These are phyloP conservation scores for Cebidichthys violaceus DNA, from an alignment of 2,113 vertebrate genomes.

Conservation along the genomic window DNA sequence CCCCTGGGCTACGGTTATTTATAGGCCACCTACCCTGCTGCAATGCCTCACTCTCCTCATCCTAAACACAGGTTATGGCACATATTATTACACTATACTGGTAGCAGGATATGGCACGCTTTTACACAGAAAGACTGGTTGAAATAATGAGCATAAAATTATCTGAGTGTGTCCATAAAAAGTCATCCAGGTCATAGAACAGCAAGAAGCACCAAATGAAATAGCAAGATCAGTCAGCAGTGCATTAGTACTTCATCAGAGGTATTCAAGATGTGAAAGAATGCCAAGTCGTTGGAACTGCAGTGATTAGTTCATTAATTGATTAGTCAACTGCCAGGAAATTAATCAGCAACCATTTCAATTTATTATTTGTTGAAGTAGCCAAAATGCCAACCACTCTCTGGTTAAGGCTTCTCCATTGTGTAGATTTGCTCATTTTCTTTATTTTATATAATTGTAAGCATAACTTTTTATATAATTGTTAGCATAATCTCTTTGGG, in stretches of 20 bases:
- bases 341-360: background rate
- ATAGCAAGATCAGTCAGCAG: background rate
- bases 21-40: slow-evolving; percentile 70
- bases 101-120: slow-evolving; percentile 11
- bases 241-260: background rate
- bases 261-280: background rate
- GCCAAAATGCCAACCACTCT: background rate
- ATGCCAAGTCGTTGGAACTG: background rate
- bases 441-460: background rate
- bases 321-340: background rate
- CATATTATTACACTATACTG: slow-evolving; percentile 39
- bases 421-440: background rate
- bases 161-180: background rate
- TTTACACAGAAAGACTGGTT: background rate
- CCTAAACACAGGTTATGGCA: slow-evolving; percentile 61
- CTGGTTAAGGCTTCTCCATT: background rate
- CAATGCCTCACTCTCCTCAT: slow-evolving; percentile 60
- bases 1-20: slow-evolving; percentile 72
- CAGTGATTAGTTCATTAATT: background rate
- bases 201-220: background rate
- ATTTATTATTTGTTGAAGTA: background rate
- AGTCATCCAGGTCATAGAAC: slow-evolving; percentile 6
- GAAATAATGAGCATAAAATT: background rate
- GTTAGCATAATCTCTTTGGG: background rate
- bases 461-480: background rate